Percentiles rank a stretch among this genome's conserved stretches.
These are phyloP conservation scores for Melospiza melodia DNA, from an alignment of 2,113 vertebrate species.

Conservation along the genomic window DNA sequence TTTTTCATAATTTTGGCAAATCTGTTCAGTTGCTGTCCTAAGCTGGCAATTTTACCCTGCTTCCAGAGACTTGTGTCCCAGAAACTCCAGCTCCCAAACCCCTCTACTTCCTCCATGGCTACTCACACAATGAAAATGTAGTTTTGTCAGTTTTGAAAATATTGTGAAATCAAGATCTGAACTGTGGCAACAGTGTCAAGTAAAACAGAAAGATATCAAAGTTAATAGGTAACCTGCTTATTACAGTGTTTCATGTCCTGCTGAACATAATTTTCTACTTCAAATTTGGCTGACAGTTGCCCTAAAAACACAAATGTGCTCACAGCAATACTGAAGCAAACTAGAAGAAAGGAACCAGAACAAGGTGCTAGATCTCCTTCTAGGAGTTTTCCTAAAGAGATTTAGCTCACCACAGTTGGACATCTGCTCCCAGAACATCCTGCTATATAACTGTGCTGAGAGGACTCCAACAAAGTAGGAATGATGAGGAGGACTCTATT, in stretches of 20 bases:
- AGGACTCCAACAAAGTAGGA: too few species aligned
- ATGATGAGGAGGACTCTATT: too few species aligned
- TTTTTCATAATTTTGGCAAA: background rate
- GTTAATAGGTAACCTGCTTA: background rate
- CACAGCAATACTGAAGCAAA: background rate
- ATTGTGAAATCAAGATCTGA: conserved; percentile 14
- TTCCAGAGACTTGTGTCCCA: background rate
- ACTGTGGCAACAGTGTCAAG: background rate
- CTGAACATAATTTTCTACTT: background rate
- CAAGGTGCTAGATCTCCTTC: background rate
- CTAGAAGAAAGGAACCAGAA: background rate
- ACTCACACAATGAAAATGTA: background rate
- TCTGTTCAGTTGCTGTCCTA: background rate
- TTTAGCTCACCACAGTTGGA: background rate
- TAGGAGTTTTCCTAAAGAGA: background rate
- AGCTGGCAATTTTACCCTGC: background rate
- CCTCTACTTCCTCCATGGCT: background rate
- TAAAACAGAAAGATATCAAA: background rate
- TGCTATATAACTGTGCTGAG: background rate
- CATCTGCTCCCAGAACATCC: background rate
- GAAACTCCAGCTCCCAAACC: background rate
- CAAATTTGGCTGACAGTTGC: background rate
- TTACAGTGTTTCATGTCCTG: background rate
- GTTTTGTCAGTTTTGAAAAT: background rate
- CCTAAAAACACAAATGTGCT: background rate